Evolutionary conservation across 64 coral and sea anemone genomes (phyloP), one percentile per base, ranked within the genome.

Genomic region (Stylophora pistillata): DNA sequence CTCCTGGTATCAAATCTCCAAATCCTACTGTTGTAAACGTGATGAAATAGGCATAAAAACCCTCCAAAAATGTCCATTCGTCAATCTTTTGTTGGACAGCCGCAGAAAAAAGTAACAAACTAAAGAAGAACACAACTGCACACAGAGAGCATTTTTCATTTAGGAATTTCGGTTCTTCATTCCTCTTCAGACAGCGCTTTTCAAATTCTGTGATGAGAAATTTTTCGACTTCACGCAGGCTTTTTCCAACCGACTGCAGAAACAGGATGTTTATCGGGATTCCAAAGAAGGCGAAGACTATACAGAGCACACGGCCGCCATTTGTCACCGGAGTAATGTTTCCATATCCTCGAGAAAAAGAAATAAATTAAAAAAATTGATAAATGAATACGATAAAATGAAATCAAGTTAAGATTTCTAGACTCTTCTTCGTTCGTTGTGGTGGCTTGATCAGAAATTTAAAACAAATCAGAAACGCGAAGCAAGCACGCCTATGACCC

Each of bases 201-300:
- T 93, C 94, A 30, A 96, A 33, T 34, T 55, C 72, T 53, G 52
- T 72, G 12, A 96, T 69, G 11, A 76, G 10, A 28, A 37, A n/a
- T 55, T 86, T 70, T 29, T 92, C 47, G 14, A 63, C 30, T 69
- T 25, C 53, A 17, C 80, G 56, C 30, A 93, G 23, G 3, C 84
- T 56, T 53, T 82, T 74, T 25, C 94, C 94, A 55, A 77, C 60
- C 0, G 88, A 29, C 28, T 86, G 91, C 13, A 96, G 73, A 33
- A 96, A 73, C 33, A 88, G 54, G 23, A 88, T 84, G 27, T 88
- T 74, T 17, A 96, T 52, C 5, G 94, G 94, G 56, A 96, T 96
- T 0, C 94, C 94, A 52, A 96, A 93, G 14, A 96, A 71, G 18
- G 94, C 90, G 68, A 87, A 96, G 13, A 96, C 58, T 18, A 96